Percentiles rank a stretch among this genome's conserved stretches.
Evolutionary conservation across 2,113 vertebrate genomes (phyloP).

Genomic region (Leiothrix lutea): DNA sequence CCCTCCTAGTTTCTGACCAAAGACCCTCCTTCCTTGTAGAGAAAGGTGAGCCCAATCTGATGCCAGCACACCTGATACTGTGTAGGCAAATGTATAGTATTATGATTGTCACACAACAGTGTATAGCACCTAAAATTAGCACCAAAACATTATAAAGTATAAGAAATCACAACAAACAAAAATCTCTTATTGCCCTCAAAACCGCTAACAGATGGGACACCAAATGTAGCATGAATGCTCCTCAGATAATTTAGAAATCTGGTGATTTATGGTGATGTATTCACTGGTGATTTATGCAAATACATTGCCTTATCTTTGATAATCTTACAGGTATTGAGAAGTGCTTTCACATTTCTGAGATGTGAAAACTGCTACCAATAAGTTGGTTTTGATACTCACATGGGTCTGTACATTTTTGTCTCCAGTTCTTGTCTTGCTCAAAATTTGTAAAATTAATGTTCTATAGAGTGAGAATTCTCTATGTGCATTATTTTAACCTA

Average conservation of each 20-base stretch:
- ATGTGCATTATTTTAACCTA: neutral
- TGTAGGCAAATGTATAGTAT: neutral
- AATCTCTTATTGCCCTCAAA: fast-evolving
- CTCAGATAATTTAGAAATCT: neutral
- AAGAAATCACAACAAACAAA: neutral
- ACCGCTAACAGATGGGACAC: neutral
- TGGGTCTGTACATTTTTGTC: neutral
- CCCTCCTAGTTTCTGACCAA: neutral
- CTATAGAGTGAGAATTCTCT: neutral
- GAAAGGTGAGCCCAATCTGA: neutral
- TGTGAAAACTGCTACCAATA: neutral
- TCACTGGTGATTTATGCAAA: neutral
- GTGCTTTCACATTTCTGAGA: neutral
- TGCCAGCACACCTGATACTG: neutral
- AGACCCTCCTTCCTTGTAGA: neutral
- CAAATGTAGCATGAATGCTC: neutral
- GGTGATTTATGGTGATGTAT: neutral
- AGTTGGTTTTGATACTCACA: neutral
- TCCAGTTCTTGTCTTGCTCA: neutral
- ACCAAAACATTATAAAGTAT: neutral
- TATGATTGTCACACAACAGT: neutral
- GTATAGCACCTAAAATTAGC: neutral
- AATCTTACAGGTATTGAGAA: neutral
- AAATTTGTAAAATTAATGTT: neutral
- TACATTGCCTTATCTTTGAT: neutral